These are phyloP conservation scores for Pseudocheirus occidentalis DNA, from an alignment of 2,797 vertebrate species.

Conservation along the genomic window DNA sequence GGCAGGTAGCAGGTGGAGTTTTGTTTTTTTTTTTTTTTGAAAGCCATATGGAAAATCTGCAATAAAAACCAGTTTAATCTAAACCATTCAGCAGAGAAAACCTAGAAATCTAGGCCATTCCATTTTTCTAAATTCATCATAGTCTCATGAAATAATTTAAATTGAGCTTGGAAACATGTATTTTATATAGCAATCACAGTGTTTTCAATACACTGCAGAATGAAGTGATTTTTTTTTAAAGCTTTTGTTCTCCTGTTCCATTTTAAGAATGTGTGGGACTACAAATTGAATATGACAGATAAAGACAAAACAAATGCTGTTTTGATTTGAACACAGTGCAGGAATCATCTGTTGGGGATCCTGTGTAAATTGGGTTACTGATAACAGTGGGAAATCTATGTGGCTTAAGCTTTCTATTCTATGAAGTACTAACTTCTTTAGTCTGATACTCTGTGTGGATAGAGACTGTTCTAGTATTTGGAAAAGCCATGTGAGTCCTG, in stretches of 20 bases:
- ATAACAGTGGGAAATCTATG: fast-evolving
- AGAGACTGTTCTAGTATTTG: background rate
- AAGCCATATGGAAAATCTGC: background rate
- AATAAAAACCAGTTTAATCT: background rate
- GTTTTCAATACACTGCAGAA: background rate
- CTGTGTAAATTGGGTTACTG: background rate
- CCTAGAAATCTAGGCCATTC: background rate
- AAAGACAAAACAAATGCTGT: fast-evolving
- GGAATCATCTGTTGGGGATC: background rate
- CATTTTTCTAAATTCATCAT: background rate
- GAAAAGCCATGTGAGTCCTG: background rate
- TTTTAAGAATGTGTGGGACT: background rate
- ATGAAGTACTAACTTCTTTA: background rate
- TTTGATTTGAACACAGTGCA: background rate
- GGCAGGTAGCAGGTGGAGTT: background rate
- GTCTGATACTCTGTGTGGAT: conserved; percentile 13
- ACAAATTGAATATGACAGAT: background rate
- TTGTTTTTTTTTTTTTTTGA: background rate
- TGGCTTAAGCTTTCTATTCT: background rate
- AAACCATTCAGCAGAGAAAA: background rate
- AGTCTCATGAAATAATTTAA: background rate
- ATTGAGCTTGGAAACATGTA: background rate
- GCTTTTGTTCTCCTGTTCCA: background rate
- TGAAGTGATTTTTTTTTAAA: background rate
- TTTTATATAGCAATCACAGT: background rate